These are phyloP conservation scores for Oegoconia quadripuncta DNA, from an alignment of 2,888 invertebrate genomes.

Conservation along the genomic window DNA sequence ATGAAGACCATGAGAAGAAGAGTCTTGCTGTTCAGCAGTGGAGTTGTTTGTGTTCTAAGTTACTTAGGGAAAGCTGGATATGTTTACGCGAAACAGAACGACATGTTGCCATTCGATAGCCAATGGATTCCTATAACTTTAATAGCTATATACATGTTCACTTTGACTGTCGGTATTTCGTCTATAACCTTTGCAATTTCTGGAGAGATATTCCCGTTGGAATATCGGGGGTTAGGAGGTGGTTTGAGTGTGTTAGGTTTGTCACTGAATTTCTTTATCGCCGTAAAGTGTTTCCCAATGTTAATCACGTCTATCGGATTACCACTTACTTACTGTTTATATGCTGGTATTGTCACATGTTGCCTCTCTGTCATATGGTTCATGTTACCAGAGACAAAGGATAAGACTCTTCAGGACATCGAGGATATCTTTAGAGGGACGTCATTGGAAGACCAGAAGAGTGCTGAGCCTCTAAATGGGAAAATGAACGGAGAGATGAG, in stretches of 20 bases:
- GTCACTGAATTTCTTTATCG: constrained; percentile 82
- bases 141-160: constrained; percentile 77
- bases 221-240: constrained; percentile 81
- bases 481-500: constrained; percentile 39
- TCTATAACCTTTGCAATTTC: constrained; percentile 86
- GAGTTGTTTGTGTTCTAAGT: constrained; percentile 76
- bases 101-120: constrained; percentile 45
- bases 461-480: constrained; percentile 46
- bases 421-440: constrained; percentile 74
- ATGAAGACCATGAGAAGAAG: constrained; percentile 80
- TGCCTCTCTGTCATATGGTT: constrained; percentile 76
- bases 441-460: constrained; percentile 37
- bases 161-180: constrained; percentile 79
- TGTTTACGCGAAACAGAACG: constrained; percentile 53
- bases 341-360: constrained; percentile 74
- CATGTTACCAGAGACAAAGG: constrained; percentile 83
- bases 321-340: constrained; percentile 80
- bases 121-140: constrained; percentile 71
- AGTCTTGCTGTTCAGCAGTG: constrained; percentile 79
- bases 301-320: constrained; percentile 72
- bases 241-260: constrained; percentile 81
- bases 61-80: constrained; percentile 76
- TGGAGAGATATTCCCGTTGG: constrained; percentile 84
- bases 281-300: constrained; percentile 82
- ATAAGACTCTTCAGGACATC: constrained; percentile 82